Percentiles rank a stretch among this genome's conserved stretches.
phyloP scores from a whole-genome alignment of 2,797 vertebrate genomes.

The Danio jaintianensis region DNA sequence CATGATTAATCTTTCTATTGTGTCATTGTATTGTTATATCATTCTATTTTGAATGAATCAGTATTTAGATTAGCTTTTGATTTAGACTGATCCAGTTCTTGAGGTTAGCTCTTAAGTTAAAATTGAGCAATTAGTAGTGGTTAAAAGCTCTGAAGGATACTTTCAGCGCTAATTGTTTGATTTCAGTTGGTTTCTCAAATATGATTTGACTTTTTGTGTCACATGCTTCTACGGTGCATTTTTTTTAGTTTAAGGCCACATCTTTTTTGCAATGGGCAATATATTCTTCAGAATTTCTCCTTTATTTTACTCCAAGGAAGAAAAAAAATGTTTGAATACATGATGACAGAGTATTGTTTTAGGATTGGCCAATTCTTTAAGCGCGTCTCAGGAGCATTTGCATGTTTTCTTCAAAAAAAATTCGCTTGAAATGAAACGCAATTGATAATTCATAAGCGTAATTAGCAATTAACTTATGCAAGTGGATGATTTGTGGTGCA shows the following conservation, averaged over 20 bases:
- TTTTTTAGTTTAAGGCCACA: background rate
- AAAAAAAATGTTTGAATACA: background rate
- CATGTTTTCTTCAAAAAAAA: background rate
- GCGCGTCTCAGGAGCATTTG: background rate
- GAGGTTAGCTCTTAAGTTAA: background rate
- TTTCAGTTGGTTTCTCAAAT: background rate
- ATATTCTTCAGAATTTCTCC: background rate
- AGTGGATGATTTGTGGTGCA: slow-evolving; percentile 36
- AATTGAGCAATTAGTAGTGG: background rate
- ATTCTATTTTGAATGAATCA: too few relatives aligned
- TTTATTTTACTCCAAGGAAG: background rate
- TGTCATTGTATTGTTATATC: too few relatives aligned
- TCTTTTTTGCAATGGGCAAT: background rate
- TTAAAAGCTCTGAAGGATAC: background rate
- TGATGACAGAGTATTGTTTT: background rate
- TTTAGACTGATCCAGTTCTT: background rate
- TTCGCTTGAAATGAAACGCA: slow-evolving; percentile 11
- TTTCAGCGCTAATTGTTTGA: background rate
- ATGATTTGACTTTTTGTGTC: background rate
- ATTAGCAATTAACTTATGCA: slow-evolving; percentile 42
- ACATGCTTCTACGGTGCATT: background rate
- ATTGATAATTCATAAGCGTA: slow-evolving; percentile 37
- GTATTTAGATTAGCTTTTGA: background rate
- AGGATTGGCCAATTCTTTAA: background rate
- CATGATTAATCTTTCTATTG: too few relatives aligned